phyloP scores from a whole-genome alignment of 2,888 invertebrate genomes.

The Nephrotoma appendiculata region DNA sequence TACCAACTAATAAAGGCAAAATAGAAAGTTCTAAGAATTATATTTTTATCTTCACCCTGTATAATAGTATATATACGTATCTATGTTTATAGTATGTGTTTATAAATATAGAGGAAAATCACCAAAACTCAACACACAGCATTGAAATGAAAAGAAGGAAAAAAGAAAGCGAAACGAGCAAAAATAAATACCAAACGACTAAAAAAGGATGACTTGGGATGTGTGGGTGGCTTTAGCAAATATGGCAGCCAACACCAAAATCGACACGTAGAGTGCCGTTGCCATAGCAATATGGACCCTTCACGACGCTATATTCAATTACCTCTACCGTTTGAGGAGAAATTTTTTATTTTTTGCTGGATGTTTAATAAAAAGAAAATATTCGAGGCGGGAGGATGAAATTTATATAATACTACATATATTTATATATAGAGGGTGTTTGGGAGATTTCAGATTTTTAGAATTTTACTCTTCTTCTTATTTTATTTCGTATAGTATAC shows the following conservation, averaged over 20 bases:
- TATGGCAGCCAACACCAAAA: conserved; percentile 33
- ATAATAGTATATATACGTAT: too few species aligned
- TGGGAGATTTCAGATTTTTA: background rate
- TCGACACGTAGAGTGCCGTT: conserved; percentile 33
- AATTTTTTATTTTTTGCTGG: background rate
- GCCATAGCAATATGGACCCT: conserved; percentile 28
- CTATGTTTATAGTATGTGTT: background rate
- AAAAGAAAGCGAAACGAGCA: background rate
- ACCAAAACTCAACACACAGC: background rate
- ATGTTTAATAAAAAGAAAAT: background rate
- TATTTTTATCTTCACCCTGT: background rate
- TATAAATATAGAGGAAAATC: background rate
- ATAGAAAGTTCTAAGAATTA: background rate
- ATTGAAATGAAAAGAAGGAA: background rate
- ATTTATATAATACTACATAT: background rate
- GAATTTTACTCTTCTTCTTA: background rate
- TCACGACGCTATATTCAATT: conserved; percentile 10
- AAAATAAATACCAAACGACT: background rate
- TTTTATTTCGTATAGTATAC: background rate
- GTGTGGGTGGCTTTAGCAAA: conserved; percentile 25
- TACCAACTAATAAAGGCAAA: background rate
- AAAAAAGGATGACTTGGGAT: background rate
- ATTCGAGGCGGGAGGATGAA: background rate
- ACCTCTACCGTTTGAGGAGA: background rate
- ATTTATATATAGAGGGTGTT: background rate